Evolutionary conservation across 2,888 invertebrate species (phyloP), one percentile per base, ranked within the genome.

Genomic region (Formica aserva): DNA sequence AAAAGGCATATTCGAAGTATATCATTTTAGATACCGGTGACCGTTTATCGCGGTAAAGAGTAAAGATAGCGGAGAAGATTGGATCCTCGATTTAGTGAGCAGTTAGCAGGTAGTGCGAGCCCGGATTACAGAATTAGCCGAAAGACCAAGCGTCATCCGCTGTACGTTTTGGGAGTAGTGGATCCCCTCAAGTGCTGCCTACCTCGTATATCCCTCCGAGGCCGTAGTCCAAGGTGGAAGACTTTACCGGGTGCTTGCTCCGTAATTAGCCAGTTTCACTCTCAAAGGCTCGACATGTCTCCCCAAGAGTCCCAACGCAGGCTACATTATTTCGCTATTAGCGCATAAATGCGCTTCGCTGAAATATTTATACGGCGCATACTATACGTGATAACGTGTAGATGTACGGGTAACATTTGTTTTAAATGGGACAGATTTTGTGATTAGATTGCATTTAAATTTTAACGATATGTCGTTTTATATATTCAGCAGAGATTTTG

Each of bases 11-110:
- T 38, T 76, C 66, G 4, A 38, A 77, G 26, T 66, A 22, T 66
- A 77, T 69, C 57, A 80, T 60, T 71, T 52, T 80, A 71, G 60
- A 48, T n/a, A 71, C 26, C 26, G 29, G 52, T 22, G 84, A 89
- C 85, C 65, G 22, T 76, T 82, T 57, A 45, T 76, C 66, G 69
- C 45, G 48, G 38, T 26, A 76, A 86, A 89, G 84, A 85, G 84
- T 83, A 65, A 87, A 55, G 85, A 77, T 66, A 71, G 81, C 66
- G 63, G 69, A 89, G 93, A 92, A 94, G 93, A 94, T 93, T 93
- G 93, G 94, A 92, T 93, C 90, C 90, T 87, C 92, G 92, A 91
- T 94, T 93, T 94, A 93, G 92, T 93, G 93, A 92, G 94, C 93
- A 94, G 92, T 94, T 94, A 94, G 91, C 91, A 89, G 90, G 87